Percentiles rank a stretch among this genome's conserved stretches.
Evolutionary conservation across 2,888 invertebrate species (phyloP).

Genomic region (Eremobia ochroleuca): DNA sequence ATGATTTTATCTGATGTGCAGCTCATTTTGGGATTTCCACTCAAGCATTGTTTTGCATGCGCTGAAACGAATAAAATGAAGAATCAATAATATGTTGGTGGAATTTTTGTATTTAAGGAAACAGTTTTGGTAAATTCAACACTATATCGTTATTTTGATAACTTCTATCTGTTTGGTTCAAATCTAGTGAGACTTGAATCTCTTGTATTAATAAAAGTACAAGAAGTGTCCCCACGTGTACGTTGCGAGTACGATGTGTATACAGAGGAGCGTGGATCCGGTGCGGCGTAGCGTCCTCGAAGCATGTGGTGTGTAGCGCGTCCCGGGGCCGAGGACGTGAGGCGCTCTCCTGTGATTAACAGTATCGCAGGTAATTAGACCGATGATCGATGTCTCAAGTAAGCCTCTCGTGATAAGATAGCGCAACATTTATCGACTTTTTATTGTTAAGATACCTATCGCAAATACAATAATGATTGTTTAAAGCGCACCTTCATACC

Average conservation of each 20-base stretch:
- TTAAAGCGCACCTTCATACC: conserved; percentile 66
- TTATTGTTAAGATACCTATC: conserved; percentile 79
- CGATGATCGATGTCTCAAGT: conserved; percentile 88
- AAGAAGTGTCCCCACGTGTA: background rate
- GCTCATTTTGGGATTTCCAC: background rate
- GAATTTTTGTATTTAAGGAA: background rate
- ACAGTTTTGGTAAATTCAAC: background rate
- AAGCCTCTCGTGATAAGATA: conserved; percentile 82
- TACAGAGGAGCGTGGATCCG: background rate
- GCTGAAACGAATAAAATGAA: background rate
- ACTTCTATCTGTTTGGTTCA: background rate
- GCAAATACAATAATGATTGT: conserved; percentile 75
- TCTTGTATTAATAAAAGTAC: background rate
- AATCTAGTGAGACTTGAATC: background rate
- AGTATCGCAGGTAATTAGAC: conserved; percentile 82
- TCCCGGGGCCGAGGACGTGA: conserved; percentile 13
- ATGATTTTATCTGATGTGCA: background rate
- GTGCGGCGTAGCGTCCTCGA: background rate
- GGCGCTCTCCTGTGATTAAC: conserved; percentile 59
- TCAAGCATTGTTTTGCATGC: background rate
- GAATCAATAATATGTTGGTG: background rate
- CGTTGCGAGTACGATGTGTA: background rate
- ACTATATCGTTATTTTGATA: background rate
- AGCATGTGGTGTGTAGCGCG: background rate
- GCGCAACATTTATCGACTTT: conserved; percentile 78